These are phyloP conservation scores for Melanaphis sacchari DNA, from an alignment of 1,140 invertebrate genomes.

Conservation along the genomic window DNA sequence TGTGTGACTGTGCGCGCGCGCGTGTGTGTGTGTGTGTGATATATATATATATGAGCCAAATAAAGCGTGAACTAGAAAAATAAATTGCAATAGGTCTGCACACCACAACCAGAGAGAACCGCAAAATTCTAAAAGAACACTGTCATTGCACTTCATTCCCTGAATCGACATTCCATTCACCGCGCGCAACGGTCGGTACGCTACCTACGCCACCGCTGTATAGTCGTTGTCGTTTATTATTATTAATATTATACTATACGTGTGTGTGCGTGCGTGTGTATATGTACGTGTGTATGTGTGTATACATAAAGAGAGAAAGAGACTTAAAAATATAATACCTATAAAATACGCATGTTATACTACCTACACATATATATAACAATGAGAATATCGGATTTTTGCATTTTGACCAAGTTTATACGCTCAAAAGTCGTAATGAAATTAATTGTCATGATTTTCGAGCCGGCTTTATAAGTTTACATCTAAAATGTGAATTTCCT, in stretches of 20 bases:
- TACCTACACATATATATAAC: neutral
- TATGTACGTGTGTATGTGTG: neutral
- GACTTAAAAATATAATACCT: neutral
- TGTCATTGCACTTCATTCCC: slow-evolving; percentile 41
- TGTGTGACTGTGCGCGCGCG: too few species aligned
- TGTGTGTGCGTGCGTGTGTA: neutral
- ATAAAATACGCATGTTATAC: neutral
- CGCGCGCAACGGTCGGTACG: slow-evolving; percentile 25
- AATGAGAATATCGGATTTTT: neutral
- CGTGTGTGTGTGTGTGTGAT: too few species aligned
- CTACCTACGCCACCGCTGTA: neutral
- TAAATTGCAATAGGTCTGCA: slow-evolving; percentile 52
- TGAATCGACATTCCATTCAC: slow-evolving; percentile 40
- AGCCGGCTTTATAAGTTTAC: neutral
- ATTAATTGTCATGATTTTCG: neutral
- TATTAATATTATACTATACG: neutral
- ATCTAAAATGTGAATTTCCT: neutral
- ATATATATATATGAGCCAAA: slow-evolving; percentile 34
- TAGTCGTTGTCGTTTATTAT: neutral
- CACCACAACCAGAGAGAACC: slow-evolving; percentile 25
- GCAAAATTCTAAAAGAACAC: slow-evolving; percentile 51
- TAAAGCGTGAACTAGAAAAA: slow-evolving; percentile 56
- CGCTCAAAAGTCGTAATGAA: neutral
- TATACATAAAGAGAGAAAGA: neutral
- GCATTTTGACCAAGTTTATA: slow-evolving; percentile 13